These are phyloP conservation scores for Meloe dianella DNA, from an alignment of 2,888 invertebrate species.

Conservation along the genomic window DNA sequence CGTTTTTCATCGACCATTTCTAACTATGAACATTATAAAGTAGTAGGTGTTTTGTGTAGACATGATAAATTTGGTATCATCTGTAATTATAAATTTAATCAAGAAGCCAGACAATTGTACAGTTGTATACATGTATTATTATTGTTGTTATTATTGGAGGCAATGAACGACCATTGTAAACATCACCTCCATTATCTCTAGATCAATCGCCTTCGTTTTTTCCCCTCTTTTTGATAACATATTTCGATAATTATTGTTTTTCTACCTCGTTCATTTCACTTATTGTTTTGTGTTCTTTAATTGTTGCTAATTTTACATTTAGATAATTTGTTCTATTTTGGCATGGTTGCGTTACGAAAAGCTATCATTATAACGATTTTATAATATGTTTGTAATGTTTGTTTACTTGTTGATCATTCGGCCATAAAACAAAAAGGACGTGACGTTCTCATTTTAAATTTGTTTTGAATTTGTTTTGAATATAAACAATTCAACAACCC, in stretches of 20 bases:
- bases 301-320: slow-evolving; percentile 13
- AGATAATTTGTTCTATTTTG: slow-evolving; percentile 10
- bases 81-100: slow-evolving; percentile 40
- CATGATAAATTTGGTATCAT: slow-evolving; percentile 12
- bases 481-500: background rate
- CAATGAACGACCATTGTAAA: slow-evolving; percentile 47
- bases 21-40: no score
- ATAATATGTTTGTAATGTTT: slow-evolving; percentile 12
- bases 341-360: background rate
- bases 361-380: slow-evolving; percentile 3
- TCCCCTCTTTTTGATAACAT: background rate
- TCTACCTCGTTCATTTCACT: slow-evolving; percentile 9
- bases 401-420: slow-evolving; percentile 17
- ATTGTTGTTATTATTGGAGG: slow-evolving; percentile 41
- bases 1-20: no score
- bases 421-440: slow-evolving; percentile 9
- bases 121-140: slow-evolving; percentile 26
- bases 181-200: slow-evolving; percentile 32
- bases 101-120: slow-evolving; percentile 50
- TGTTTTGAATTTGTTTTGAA: background rate
- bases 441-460: slow-evolving; percentile 14
- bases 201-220: slow-evolving; percentile 24
- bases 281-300: no score
- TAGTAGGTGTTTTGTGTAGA: no score
- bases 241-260: slow-evolving; percentile 20